Conservation (phyloP, 2,113 vertebrate species). For the Stigmatopora nigra region DNA sequence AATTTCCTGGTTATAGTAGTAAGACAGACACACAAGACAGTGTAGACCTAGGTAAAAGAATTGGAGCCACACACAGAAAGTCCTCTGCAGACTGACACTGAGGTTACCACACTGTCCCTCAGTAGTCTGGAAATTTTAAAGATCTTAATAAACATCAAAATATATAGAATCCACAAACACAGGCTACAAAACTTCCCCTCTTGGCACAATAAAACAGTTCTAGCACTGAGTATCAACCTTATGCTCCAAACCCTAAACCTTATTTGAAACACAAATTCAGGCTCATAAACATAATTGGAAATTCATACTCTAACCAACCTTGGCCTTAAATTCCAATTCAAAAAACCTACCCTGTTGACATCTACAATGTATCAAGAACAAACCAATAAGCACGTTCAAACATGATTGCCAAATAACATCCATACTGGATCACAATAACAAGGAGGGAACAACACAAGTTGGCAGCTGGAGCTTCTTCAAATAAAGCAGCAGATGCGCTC, state of each 20-base stretch:
- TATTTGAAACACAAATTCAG: background rate
- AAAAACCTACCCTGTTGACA: background rate
- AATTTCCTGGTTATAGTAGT: no score
- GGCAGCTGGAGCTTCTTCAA: constrained; percentile 6
- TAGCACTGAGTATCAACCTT: background rate
- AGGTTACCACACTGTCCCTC: no score
- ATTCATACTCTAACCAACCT: background rate
- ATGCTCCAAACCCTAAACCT: background rate
- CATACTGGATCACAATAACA: background rate
- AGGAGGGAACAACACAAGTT: constrained; percentile 3
- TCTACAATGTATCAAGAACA: background rate
- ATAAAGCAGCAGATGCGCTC: constrained; percentile 21
- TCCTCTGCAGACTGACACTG: no score
- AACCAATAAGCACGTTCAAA: background rate
- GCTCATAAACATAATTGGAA: background rate
- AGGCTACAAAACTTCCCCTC: no score
- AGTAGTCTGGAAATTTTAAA: no score
- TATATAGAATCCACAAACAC: no score
- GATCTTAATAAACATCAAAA: no score
- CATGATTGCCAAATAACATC: background rate
- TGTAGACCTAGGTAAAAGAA: no score
- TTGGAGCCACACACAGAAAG: no score
- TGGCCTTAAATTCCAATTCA: background rate
- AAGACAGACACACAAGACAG: no score
- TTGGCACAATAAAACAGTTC: no score